phyloP scores from a whole-genome alignment of 1,140 invertebrate species.

The Dreissena rostriformis region DNA sequence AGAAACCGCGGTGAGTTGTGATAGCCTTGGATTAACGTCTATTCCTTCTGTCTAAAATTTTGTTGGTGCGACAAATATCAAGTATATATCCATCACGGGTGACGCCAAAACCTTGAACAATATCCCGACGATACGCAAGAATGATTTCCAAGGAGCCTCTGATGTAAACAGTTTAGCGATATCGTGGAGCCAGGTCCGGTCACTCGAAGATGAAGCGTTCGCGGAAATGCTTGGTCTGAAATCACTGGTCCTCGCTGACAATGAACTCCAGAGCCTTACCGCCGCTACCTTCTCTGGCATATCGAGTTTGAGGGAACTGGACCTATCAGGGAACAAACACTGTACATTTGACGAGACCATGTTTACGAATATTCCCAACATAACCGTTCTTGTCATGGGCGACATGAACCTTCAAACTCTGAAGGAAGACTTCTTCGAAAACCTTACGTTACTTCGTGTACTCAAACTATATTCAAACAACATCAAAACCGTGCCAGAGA shows the following conservation, averaged over 20 bases:
- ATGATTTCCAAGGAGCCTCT: neutral
- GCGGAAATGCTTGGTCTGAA: neutral
- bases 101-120: conserved; percentile 39
- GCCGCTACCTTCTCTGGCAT: conserved; percentile 37
- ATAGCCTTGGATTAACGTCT: no score
- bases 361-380: conserved; percentile 20
- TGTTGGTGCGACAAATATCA: conserved; percentile 17
- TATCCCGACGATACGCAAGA: conserved; percentile 5
- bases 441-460: neutral
- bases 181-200: conserved; percentile 28
- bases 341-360: conserved; percentile 37
- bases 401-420: conserved; percentile 37
- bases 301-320: conserved; percentile 26
- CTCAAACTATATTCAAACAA: conserved; percentile 45
- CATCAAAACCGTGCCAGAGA: conserved; percentile 18
- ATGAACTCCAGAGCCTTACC: conserved; percentile 16
- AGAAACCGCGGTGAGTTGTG: no score
- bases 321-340: conserved; percentile 44
- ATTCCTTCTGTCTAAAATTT: no score
- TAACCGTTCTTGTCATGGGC: conserved; percentile 46
- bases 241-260: conserved; percentile 29
- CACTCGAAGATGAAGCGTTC: conserved; percentile 27
- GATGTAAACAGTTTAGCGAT: conserved; percentile 14
- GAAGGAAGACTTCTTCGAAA: conserved; percentile 21
- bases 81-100: conserved; percentile 40